Percentiles rank a stretch among this genome's conserved stretches.
Evolutionary conservation across 2,888 invertebrate species (phyloP).

Genomic region (Epistrophella euchroma): DNA sequence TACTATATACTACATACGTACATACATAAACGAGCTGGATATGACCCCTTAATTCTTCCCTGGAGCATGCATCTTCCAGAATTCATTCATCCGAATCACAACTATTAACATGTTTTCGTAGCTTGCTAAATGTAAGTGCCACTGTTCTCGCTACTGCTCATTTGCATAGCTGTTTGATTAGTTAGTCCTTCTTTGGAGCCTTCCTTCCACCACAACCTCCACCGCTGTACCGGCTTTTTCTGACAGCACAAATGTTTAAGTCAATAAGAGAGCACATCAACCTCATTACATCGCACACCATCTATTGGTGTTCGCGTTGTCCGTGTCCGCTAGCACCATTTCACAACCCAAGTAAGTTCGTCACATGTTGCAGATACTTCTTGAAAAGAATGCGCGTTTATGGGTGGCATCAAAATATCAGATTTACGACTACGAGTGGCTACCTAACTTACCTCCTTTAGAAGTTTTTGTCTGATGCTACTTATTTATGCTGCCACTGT

Average conservation of each 20-base stretch:
- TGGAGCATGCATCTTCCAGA: conserved; percentile 40
- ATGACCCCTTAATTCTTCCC: conserved; percentile 24
- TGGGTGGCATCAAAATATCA: conserved; percentile 74
- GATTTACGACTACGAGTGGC: conserved; percentile 53
- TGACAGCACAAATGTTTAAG: conserved; percentile 60
- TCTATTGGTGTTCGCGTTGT: conserved; percentile 34
- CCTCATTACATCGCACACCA: conserved; percentile 60
- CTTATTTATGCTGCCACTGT: conserved; percentile 29
- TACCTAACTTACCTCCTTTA: conserved; percentile 24
- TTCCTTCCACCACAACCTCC: conserved; percentile 26
- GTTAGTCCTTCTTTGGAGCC: conserved; percentile 53
- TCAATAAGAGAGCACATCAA: conserved; percentile 73
- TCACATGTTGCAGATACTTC: conserved; percentile 55
- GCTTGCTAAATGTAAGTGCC: conserved; percentile 68
- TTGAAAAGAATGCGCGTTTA: conserved; percentile 63
- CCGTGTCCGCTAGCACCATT: conserved; percentile 11
- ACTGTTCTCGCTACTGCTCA: conserved; percentile 62
- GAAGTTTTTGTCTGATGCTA: conserved; percentile 29
- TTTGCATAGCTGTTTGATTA: conserved; percentile 74
- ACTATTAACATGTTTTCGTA: conserved; percentile 73
- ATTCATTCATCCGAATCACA: conserved; percentile 71
- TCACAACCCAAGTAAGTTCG: conserved; percentile 46
- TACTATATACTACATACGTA: neutral
- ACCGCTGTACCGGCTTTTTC: conserved; percentile 5
- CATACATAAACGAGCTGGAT: neutral